Base-by-base conservation (phyloP, 2,113 vertebrate species). In the Bucco capensis region DNA sequence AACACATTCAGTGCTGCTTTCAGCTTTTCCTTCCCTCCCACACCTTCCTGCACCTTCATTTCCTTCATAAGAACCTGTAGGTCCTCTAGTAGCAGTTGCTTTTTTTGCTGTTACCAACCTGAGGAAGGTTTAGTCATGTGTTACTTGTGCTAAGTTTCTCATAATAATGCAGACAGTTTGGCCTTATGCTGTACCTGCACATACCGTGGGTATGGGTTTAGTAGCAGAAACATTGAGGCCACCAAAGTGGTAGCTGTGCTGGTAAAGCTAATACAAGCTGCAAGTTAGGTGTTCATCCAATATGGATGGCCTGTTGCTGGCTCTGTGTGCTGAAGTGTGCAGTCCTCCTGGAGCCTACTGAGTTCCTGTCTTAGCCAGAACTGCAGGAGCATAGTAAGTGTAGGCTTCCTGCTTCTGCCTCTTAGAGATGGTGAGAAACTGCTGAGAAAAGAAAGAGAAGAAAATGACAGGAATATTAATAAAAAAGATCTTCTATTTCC, bases 121-220 rank as follows among this genome's bases (percentile, higher is more conserved):
- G 35, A 44, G 37, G n/a, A 47, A 56, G 21, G 16, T 37, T 78
- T 75, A 30, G 9, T 78, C 8, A 1, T 9, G 8, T 38, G 14
- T 33, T 71, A 16, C 4, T 46, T 61, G 16, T 33, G 17, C 46
- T 89, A 35, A 35, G 50, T 66, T 66, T 87, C 17, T 47, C 17
- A 24, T 8, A 47, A 19, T n/a, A 33, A 23, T 61, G 44, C 50
- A 69, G 38, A 12, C 28, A 74, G 14, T 22, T 46, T 42, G 65
- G 16, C 42, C 51, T n/a, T 83, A 2, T 0, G 2, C 24, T 51
- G 11, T 38, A 62, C 62, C 53, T 72, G 53, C n/a, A 67, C 5
- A 1, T 58, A 27, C 28, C 1, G 0, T 7, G 1, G 5, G 19
- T 42, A n/a, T 27, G 51, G 30, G 27, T 33, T 80, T 46, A 86